phyloP scores from a whole-genome alignment of 2,113 vertebrate genomes.

The Clarias magur region DNA sequence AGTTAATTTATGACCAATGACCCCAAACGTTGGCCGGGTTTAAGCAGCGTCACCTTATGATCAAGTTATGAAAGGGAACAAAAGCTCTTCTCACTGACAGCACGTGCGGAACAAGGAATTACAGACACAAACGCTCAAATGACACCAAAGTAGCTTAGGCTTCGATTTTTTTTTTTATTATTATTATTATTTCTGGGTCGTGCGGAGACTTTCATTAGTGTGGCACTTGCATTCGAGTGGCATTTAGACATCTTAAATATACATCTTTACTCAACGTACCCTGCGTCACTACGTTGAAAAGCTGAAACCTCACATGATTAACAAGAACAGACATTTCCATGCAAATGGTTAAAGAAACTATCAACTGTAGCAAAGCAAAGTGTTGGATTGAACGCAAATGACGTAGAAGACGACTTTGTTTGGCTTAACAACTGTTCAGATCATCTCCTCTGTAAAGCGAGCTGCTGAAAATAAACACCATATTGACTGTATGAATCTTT shows the following conservation, averaged over 20 bases:
- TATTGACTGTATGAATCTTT: background rate
- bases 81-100: background rate
- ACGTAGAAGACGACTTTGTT: background rate
- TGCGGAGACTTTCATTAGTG: background rate
- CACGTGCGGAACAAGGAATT: background rate
- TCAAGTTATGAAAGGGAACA: conserved; percentile 6
- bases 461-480: background rate
- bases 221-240: background rate
- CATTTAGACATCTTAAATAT: background rate
- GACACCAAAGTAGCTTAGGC: background rate
- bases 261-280: background rate
- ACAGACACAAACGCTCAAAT: background rate
- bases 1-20: conserved; percentile 25
- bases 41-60: background rate
- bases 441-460: background rate
- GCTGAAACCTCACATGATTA: background rate
- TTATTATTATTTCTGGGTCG: background rate
- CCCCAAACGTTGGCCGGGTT: background rate
- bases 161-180: too few relatives aligned
- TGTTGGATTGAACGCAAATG: background rate
- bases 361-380: background rate
- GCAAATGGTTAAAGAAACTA: background rate
- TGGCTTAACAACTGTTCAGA: background rate
- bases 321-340: background rate
- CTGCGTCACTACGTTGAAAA: background rate